Evolutionary conservation across 2,797 vertebrate genomes (phyloP), one percentile per base, ranked within the genome.

Genomic region (Cheirogaleus major): DNA sequence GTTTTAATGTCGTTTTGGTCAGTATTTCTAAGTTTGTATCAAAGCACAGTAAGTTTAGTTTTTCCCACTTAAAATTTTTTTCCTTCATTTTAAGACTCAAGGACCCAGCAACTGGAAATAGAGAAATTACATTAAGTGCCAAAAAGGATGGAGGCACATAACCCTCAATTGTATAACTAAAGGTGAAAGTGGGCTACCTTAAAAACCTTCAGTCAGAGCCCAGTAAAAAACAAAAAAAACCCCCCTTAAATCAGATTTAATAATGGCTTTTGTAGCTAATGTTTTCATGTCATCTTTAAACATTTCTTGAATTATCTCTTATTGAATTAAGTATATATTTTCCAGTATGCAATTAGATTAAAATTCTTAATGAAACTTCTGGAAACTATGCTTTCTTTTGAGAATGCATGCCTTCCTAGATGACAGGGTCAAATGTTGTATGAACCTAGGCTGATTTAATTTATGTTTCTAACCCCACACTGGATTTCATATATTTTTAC

Each of bases 241-340:
- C 10, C 10, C 57, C 7, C 32, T 23, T 85, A 15, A 7, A 23
- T 73, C 10, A 63, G 5, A 91, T 50, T 80, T 96, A 78, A 84
- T 78, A 70, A 78, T 69, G 41, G 38, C 57, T 93, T 87, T 89
- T 90, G 43, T 61, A 73, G 41, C 41, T 80, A 30, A 45, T 76
- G 30, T 89, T 95, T 94, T 95, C n/a, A 45, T 90, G 87, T 92
- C 6, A 27, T 95, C 15, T 82, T 65, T 89, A 93, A 63, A 27
- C 8, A 17, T 43, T 70, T 91, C 57, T 95, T 88, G 65, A 86
- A 30, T 91, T 59, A 90, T 48, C 93, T 93, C 7, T 75, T 86
- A 79, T 59, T 69, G 32, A 52, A 35, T 88, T 76, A 89, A 83
- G 27, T 79, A 81, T 2, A 12, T 69, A 30, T 88, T 94, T 96